Base-by-base conservation (phyloP, 1,140 invertebrate genomes). In the Carposina sasakii region DNA sequence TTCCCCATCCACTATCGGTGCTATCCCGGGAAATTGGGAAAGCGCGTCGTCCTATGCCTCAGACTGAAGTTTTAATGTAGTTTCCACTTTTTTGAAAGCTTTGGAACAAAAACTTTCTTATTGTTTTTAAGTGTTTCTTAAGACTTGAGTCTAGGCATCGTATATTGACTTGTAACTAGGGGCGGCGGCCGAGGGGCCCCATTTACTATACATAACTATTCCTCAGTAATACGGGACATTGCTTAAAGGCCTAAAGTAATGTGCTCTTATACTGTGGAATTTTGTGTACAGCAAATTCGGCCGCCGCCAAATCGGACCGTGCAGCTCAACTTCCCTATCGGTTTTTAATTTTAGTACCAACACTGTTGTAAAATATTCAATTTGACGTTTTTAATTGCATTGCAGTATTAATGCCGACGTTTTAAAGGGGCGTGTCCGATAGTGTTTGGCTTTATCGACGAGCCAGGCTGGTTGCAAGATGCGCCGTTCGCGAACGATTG, bases 201-300 rank as follows among this genome's bases (percentile, higher is more conserved):
- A 64, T 40, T 77, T 72, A 66, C 60, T 49, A 52, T 68, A 57
- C 56, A 39, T 57, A 73, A 74, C 60, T 64, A 66, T 78, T 72
- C 62, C 61, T 55, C 67, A 57, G 73, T 61, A 46, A 65, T 81
- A 70, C 71, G 57, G 56, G 71, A 65, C 67, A 60, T 71, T 61
- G 44, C 68, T 78, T 81, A 79, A 81, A 77, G 81, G 81, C 81
- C 81, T 81, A 78, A 81, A 78, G 76, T 52, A 46, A 65, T 78
- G 70, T 71, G 70, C 49, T 56, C 49, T 71, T 56, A 76, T 79
- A 64, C 67, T 61, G 57, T 71, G 54, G 67, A 67, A 79, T 71
- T 71, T 79, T 71, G 54, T 43, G 67, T 64, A 70, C 60, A 67
- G 73, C 68, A 67, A 75, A 63, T 65, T 70, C 62, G 69, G 59